A percentile compares a stretch with the other conserved stretches of the same genome.
Conservation (phyloP, 2,888 invertebrate genomes). For the Drosophila quasianomalipes region DNA sequence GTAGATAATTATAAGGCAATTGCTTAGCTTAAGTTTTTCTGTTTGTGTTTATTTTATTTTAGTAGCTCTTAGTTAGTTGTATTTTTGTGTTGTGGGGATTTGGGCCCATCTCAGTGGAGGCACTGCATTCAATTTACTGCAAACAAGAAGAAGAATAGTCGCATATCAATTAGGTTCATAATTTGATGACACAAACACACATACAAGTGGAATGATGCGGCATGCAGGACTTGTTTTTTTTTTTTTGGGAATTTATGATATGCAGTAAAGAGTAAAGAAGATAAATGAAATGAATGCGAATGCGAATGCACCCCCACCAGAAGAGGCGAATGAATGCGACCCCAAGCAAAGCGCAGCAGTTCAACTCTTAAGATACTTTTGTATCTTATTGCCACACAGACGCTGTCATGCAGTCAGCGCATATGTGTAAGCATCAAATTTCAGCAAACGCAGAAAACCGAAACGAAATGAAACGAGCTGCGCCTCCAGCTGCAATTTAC, state of each 20-base stretch:
- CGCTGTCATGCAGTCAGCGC: constrained; percentile 37
- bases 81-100: constrained; percentile 28
- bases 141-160: constrained; percentile 69
- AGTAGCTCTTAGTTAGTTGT: constrained; percentile 55
- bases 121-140: constrained; percentile 75
- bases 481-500: constrained; percentile 68
- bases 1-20: constrained; percentile 29
- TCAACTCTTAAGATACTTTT: constrained; percentile 47
- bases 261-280: constrained; percentile 19
- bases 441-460: constrained; percentile 79
- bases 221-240: constrained; percentile 33
- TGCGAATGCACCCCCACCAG: constrained; percentile 25
- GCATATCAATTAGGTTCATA: constrained; percentile 49
- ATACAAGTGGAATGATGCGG: constrained; percentile 35
- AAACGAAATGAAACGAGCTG: constrained; percentile 61
- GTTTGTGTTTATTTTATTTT: constrained; percentile 21
- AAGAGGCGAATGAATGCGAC: constrained; percentile 30
- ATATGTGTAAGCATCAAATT: constrained; percentile 65
- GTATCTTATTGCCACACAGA: constrained; percentile 51
- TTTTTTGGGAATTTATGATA: constrained; percentile 12
- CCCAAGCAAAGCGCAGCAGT: constrained; percentile 40
- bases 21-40: constrained; percentile 33
- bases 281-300: constrained; percentile 46
- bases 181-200: constrained; percentile 33
- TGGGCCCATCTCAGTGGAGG: constrained; percentile 32